Conservation (phyloP, 2,113 vertebrate species). For the Pangasianodon hypophthalmus region DNA sequence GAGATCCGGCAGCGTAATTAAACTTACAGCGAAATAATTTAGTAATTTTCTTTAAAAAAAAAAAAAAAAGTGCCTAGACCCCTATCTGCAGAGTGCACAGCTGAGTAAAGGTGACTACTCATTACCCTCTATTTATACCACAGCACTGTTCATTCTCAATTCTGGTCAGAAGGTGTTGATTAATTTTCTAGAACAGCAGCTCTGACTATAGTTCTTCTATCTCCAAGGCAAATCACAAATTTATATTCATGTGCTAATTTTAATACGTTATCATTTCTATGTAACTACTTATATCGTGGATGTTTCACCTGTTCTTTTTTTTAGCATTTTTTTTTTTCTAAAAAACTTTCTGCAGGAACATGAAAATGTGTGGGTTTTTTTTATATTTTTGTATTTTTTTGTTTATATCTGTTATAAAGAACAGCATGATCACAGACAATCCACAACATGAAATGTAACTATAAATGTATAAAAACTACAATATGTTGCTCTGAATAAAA, state of each 20-base stretch:
- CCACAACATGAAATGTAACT: not conserved
- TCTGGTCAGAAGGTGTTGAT: not conserved
- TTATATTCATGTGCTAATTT: not conserved
- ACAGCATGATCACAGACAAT: not conserved
- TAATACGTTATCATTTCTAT: not conserved
- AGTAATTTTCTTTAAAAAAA: no score
- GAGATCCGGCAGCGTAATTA: not conserved
- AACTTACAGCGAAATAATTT: not conserved
- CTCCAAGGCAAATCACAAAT: not conserved
- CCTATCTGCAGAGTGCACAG: conserved; percentile 62
- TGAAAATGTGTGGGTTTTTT: not conserved
- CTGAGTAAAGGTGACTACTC: conserved; percentile 35
- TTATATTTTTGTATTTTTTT: no score
- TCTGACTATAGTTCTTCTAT: not conserved
- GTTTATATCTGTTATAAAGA: not conserved
- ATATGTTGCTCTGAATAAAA: not conserved
- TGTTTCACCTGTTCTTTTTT: no score
- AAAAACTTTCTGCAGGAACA: not conserved
- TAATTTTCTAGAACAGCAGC: not conserved
- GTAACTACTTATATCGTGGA: not conserved
- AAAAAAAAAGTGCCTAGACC: not conserved
- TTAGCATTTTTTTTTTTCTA: not conserved
- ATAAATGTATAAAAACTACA: not conserved
- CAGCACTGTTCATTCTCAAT: not conserved
- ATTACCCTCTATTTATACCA: conserved; percentile 38